phyloP scores from a whole-genome alignment of 2,888 invertebrate species.

The Lamproptera curius region DNA sequence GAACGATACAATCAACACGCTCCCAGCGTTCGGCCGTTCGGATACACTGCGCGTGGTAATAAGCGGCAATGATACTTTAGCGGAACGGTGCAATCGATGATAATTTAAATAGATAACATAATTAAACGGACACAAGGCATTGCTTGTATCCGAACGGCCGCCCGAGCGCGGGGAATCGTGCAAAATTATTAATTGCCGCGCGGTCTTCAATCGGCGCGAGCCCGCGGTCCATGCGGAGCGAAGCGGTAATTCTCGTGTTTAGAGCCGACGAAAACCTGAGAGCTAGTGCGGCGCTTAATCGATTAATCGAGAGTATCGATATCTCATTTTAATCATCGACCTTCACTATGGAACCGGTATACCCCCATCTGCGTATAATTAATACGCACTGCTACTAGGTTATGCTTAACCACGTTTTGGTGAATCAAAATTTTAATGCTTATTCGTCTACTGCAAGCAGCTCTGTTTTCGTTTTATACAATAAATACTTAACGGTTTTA shows the following conservation, averaged over 20 bases:
- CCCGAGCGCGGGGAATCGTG: slow-evolving; percentile 56
- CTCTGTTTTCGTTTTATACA: too few species aligned
- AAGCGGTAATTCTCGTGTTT: slow-evolving; percentile 40
- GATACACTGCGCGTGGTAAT: slow-evolving; percentile 12
- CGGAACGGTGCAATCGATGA: slow-evolving; percentile 15
- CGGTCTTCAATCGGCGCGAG: slow-evolving; percentile 46
- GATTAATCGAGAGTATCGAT: background rate
- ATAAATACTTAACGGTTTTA: background rate
- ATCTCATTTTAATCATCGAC: background rate
- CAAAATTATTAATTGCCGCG: slow-evolving; percentile 64
- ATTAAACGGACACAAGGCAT: slow-evolving; percentile 16
- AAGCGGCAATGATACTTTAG: slow-evolving; percentile 15
- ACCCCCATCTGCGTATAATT: background rate
- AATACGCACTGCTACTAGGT: background rate
- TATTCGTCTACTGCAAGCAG: too few species aligned
- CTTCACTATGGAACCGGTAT: background rate
- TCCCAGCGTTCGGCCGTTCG: slow-evolving; percentile 4
- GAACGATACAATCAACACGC: too few species aligned
- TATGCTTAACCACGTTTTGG: too few species aligned
- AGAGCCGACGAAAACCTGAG: slow-evolving; percentile 22
- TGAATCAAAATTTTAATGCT: too few species aligned
- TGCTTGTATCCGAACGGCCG: slow-evolving; percentile 40
- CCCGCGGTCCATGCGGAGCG: slow-evolving; percentile 40
- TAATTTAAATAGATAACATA: slow-evolving; percentile 22
- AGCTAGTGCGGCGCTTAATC: slow-evolving; percentile 1